phyloP scores from a whole-genome alignment of 2,797 vertebrate genomes.

The Bradypodion pumilum region DNA sequence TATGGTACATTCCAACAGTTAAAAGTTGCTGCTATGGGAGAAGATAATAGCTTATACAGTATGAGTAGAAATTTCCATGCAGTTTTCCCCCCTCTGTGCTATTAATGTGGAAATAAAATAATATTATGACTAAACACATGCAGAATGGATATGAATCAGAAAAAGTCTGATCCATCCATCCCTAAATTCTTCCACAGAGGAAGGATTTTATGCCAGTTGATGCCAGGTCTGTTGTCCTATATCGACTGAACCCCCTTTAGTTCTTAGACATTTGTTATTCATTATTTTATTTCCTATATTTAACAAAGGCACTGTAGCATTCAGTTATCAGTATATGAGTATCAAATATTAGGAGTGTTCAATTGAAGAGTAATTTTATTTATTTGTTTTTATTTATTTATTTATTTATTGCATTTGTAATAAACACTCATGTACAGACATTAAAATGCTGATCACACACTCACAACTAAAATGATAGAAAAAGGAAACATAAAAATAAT shows the following conservation, averaged over 20 bases:
- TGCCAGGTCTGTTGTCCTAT: neutral
- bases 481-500: too few relatives aligned
- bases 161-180: neutral
- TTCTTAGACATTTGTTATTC: constrained; percentile 27
- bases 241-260: neutral
- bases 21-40: too few relatives aligned
- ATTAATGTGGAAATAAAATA: neutral
- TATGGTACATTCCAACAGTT: too few relatives aligned
- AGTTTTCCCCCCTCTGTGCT: neutral
- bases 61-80: too few relatives aligned
- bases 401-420: too few relatives aligned
- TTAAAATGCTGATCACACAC: too few relatives aligned
- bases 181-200: neutral
- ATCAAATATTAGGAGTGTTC: too few relatives aligned
- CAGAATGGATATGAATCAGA: neutral
- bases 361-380: too few relatives aligned
- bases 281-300: constrained; percentile 29
- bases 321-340: neutral
- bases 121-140: neutral
- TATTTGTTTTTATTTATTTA: too few relatives aligned
- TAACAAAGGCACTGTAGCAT: constrained; percentile 26
- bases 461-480: too few relatives aligned
- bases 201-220: neutral
- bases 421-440: too few relatives aligned
- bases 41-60: neutral